phyloP scores from a whole-genome alignment of 2,797 vertebrate species.

The Chaunax sp. region DNA sequence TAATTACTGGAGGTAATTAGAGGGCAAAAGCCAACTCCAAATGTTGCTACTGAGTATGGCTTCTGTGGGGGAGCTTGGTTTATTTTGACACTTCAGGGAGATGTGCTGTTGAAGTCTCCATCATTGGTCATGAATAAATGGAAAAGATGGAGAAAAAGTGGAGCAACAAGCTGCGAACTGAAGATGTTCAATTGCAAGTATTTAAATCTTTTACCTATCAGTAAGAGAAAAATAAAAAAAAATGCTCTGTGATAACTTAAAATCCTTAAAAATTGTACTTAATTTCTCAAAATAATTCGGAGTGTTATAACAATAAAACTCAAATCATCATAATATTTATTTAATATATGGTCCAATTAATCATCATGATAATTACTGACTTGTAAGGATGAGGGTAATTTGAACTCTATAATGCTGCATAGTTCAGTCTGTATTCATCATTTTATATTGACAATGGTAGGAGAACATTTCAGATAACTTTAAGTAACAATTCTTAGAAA shows the following conservation, averaged over 20 bases:
- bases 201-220: background rate
- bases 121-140: background rate
- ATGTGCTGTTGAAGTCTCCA: background rate
- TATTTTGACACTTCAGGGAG: conserved; percentile 60
- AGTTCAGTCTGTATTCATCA: too few species aligned
- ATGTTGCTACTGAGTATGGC: conserved; percentile 24
- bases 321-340: background rate
- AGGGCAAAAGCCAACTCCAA: conserved; percentile 51
- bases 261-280: too few species aligned
- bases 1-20: conserved; percentile 59
- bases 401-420: too few species aligned
- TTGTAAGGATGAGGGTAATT: too few species aligned
- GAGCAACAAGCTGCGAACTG: background rate
- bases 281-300: too few species aligned
- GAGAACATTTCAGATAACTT: too few species aligned
- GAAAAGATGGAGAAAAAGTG: background rate
- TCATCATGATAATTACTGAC: background rate
- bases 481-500: too few species aligned
- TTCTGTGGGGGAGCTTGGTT: conserved; percentile 33
- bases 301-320: too few species aligned
- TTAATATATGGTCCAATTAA: background rate
- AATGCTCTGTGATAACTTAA: too few species aligned
- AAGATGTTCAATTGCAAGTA: background rate
- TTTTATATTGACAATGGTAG: too few species aligned
- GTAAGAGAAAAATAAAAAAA: background rate